phyloP scores from a whole-genome alignment of 1,140 invertebrate species.

The Triops longicaudatus region DNA sequence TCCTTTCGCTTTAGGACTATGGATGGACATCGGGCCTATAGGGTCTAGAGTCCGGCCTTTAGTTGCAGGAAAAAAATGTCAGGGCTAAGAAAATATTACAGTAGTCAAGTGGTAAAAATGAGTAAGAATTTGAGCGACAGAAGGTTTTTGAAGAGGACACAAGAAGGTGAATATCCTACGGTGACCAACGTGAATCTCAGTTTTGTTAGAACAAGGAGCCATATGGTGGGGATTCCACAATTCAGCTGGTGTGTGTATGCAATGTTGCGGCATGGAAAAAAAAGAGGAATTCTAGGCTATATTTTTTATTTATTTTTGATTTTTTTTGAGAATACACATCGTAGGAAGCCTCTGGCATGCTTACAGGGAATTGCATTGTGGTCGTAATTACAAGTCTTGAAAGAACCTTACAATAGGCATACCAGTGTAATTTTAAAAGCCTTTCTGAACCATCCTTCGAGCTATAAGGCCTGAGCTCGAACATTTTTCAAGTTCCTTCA shows the following conservation, averaged over 20 bases:
- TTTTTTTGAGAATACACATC: too few relatives aligned
- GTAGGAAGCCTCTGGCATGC: too few relatives aligned
- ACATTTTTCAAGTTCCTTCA: too few relatives aligned
- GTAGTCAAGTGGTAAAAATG: not conserved
- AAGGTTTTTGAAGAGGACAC: not conserved
- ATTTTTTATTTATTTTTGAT: too few relatives aligned
- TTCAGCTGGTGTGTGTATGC: not conserved
- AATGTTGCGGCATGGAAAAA: not conserved
- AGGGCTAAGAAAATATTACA: not conserved
- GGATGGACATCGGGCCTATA: not conserved
- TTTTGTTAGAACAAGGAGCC: not conserved
- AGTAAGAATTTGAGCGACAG: not conserved
- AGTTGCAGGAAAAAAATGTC: not conserved
- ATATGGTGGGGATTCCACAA: not conserved
- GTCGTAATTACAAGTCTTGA: too few relatives aligned
- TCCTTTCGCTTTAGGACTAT: not conserved
- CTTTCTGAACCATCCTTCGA: too few relatives aligned
- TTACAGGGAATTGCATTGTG: too few relatives aligned
- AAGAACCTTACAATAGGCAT: too few relatives aligned
- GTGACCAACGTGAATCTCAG: not conserved
- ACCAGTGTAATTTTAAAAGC: too few relatives aligned
- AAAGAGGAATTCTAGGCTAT: not conserved
- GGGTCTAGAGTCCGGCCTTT: not conserved
- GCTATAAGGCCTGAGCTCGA: too few relatives aligned
- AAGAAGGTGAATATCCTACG: not conserved